These are phyloP conservation scores for Serripes groenlandicus DNA, from an alignment of 2,888 invertebrate genomes.

Conservation along the genomic window DNA sequence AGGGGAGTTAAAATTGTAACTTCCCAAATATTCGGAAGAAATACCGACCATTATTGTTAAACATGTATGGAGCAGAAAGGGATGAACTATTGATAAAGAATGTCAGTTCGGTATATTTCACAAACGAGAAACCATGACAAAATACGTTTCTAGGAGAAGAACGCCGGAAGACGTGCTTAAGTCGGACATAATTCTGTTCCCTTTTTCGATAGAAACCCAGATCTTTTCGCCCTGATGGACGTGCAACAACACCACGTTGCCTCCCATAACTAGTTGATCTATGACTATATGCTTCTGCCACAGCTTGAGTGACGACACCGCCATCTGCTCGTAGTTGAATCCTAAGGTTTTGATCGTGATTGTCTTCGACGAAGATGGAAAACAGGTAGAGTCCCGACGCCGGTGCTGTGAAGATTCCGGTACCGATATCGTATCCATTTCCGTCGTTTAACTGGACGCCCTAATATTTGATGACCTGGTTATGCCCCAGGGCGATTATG, in stretches of 20 bases:
- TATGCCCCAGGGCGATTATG: not conserved
- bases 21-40: too few relatives aligned
- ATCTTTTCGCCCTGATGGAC: not conserved
- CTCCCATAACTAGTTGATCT: not conserved
- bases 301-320: not conserved
- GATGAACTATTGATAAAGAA: too few relatives aligned
- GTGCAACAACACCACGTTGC: conserved; percentile 7
- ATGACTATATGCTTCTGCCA: not conserved
- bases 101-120: too few relatives aligned
- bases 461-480: not conserved
- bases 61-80: too few relatives aligned
- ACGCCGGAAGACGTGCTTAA: not conserved
- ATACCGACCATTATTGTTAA: too few relatives aligned
- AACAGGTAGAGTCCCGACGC: not conserved
- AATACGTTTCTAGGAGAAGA: too few relatives aligned
- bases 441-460: conserved; percentile 7
- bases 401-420: conserved; percentile 4
- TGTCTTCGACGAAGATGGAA: not conserved
- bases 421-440: conserved; percentile 1
- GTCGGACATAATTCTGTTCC: not conserved
- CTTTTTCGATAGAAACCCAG: not conserved
- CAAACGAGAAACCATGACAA: too few relatives aligned
- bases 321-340: not conserved
- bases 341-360: conserved; percentile 7
- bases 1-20: too few relatives aligned